phyloP scores from a whole-genome alignment of 2,797 vertebrate genomes.

The Holocentrus rufus region DNA sequence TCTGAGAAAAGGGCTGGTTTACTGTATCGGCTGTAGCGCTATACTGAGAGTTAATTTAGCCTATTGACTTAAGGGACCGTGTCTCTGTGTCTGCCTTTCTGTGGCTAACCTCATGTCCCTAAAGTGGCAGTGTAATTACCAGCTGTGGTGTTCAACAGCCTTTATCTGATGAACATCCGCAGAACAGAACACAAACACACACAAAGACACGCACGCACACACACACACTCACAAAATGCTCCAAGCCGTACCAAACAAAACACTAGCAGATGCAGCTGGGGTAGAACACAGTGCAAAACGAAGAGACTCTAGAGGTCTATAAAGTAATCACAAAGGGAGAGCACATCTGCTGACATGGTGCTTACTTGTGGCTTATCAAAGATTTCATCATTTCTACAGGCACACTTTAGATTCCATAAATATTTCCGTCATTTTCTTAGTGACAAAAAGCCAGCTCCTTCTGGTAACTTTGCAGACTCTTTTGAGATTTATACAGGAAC shows the following conservation, averaged over 20 bases:
- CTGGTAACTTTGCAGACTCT: constrained; percentile 14
- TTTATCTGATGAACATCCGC: constrained; percentile 76
- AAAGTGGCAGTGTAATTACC: constrained; percentile 69
- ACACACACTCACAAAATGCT: constrained; percentile 50
- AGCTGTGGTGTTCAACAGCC: constrained; percentile 67
- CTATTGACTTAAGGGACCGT: constrained; percentile 35
- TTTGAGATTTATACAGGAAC: constrained; percentile 15
- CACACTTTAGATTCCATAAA: constrained; percentile 33
- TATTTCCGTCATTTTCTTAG: not conserved
- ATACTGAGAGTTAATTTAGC: constrained; percentile 40
- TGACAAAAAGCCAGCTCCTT: constrained; percentile 15
- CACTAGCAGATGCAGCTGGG: constrained; percentile 73
- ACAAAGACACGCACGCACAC: constrained; percentile 33
- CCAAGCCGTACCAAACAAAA: constrained; percentile 70
- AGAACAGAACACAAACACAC: constrained; percentile 58
- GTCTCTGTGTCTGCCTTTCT: constrained; percentile 61
- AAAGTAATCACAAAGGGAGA: constrained; percentile 64
- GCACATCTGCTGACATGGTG: constrained; percentile 69
- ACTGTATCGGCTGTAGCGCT: constrained; percentile 9
- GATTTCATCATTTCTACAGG: constrained; percentile 23
- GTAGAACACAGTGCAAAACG: constrained; percentile 48
- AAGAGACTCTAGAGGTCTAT: constrained; percentile 64
- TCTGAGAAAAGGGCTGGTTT: constrained; percentile 7
- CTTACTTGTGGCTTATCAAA: constrained; percentile 39
- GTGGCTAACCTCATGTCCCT: constrained; percentile 71